These are phyloP conservation scores for Leucozona laternaria DNA, from an alignment of 2,888 invertebrate genomes.

Conservation along the genomic window DNA sequence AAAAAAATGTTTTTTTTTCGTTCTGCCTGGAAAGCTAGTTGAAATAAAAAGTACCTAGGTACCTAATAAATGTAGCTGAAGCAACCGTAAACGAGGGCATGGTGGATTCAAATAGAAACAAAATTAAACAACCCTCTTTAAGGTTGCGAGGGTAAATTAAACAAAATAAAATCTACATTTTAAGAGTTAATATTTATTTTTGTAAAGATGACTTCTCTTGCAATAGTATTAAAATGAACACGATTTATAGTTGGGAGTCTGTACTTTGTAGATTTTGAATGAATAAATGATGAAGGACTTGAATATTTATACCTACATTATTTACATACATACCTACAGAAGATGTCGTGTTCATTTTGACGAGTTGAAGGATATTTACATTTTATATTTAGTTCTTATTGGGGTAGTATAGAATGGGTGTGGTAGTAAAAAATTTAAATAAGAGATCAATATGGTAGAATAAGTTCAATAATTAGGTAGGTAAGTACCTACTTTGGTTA, in stretches of 20 bases:
- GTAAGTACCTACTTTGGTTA: no score
- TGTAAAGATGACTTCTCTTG: not conserved
- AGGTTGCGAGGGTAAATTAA: not conserved
- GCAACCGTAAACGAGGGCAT: not conserved
- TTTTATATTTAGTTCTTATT: not conserved
- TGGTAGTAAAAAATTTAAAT: not conserved
- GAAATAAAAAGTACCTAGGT: not conserved
- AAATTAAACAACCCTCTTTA: not conserved
- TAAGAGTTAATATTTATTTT: conserved; percentile 1
- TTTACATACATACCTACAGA: not conserved
- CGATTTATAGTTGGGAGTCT: not conserved
- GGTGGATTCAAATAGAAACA: not conserved
- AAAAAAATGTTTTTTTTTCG: not conserved
- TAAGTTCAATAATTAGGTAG: not conserved
- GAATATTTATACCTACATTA: not conserved
- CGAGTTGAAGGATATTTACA: conserved; percentile 14
- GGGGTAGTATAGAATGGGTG: not conserved
- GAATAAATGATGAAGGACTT: conserved; percentile 14
- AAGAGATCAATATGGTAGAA: not conserved
- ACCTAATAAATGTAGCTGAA: not conserved
- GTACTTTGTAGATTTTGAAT: not conserved
- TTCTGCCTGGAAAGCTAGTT: not conserved
- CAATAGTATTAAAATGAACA: not conserved
- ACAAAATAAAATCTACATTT: not conserved
- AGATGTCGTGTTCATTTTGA: conserved; percentile 1